phyloP scores from a whole-genome alignment of 2,113 vertebrate species.

The Notiomystis cincta region DNA sequence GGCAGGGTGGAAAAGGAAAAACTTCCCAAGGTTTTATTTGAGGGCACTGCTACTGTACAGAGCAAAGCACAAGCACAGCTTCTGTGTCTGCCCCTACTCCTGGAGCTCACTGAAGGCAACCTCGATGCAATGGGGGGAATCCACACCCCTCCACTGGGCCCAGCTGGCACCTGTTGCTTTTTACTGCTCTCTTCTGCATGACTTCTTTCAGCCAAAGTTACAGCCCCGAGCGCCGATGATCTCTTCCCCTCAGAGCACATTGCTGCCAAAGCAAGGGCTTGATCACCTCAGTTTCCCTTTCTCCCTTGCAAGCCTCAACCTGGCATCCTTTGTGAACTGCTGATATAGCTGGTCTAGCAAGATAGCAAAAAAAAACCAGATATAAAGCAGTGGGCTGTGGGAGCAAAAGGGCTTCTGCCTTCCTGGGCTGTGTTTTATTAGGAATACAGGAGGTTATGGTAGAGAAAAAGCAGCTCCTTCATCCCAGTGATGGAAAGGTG shows the following conservation, averaged over 20 bases:
- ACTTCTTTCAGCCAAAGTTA: background rate
- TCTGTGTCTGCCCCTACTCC: background rate
- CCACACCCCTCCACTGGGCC: background rate
- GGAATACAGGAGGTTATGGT: background rate
- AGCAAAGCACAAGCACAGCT: background rate
- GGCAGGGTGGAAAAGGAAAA: background rate
- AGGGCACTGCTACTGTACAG: background rate
- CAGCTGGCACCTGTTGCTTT: background rate
- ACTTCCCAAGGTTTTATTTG: background rate
- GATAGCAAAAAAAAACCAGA: background rate
- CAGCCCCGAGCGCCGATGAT: fast-evolving
- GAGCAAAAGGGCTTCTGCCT: background rate
- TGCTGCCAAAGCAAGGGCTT: background rate
- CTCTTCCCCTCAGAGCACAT: background rate
- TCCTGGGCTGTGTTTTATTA: background rate
- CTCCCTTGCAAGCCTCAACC: background rate
- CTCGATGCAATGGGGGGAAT: background rate
- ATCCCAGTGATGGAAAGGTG: background rate
- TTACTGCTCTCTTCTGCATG: background rate
- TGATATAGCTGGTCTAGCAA: background rate
- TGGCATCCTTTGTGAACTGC: background rate
- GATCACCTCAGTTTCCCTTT: background rate
- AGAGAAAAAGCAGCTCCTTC: background rate
- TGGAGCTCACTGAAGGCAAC: background rate
- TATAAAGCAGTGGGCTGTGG: background rate